Conservation (phyloP, 2,888 invertebrate species). For the Rhagonycha fulva region DNA sequence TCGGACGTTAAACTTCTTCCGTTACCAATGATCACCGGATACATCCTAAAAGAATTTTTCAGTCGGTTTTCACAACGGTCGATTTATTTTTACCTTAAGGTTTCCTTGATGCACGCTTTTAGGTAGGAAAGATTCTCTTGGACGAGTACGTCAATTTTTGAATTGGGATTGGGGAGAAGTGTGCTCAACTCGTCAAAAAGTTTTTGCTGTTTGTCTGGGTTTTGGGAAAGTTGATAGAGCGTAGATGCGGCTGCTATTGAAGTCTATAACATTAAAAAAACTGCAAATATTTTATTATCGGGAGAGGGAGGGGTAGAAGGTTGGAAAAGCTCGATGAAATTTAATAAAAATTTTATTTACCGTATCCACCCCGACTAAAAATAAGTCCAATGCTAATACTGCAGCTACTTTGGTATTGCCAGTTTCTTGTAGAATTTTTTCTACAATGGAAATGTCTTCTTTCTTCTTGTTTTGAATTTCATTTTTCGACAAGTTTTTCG, state of each 20-base stretch:
- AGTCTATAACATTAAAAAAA: constrained; percentile 55
- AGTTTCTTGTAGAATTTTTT: constrained; percentile 61
- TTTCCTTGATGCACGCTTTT: constrained; percentile 78
- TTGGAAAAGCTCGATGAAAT: not conserved
- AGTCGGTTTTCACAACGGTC: not conserved
- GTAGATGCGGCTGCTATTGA: constrained; percentile 77
- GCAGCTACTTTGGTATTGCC: constrained; percentile 66
- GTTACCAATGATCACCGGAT: constrained; percentile 81
- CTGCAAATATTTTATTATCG: not conserved
- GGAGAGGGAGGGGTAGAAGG: no score
- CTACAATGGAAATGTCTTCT: constrained; percentile 60
- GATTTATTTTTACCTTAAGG: constrained; percentile 63
- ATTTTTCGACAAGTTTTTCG: constrained; percentile 56
- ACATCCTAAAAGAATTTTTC: constrained; percentile 62
- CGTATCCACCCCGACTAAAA: constrained; percentile 82
- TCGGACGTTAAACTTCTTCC: constrained; percentile 77
- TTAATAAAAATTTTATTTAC: constrained; percentile 48
- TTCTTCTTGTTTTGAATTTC: constrained; percentile 49
- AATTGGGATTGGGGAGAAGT: constrained; percentile 60
- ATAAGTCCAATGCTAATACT: constrained; percentile 75
- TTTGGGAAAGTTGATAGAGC: constrained; percentile 74
- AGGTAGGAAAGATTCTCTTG: constrained; percentile 72
- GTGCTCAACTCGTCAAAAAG: constrained; percentile 66
- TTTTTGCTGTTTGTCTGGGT: constrained; percentile 67
- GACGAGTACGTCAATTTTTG: constrained; percentile 62